These are phyloP conservation scores for Sesamia nonagrioides DNA, from an alignment of 1,140 invertebrate genomes.

Conservation along the genomic window DNA sequence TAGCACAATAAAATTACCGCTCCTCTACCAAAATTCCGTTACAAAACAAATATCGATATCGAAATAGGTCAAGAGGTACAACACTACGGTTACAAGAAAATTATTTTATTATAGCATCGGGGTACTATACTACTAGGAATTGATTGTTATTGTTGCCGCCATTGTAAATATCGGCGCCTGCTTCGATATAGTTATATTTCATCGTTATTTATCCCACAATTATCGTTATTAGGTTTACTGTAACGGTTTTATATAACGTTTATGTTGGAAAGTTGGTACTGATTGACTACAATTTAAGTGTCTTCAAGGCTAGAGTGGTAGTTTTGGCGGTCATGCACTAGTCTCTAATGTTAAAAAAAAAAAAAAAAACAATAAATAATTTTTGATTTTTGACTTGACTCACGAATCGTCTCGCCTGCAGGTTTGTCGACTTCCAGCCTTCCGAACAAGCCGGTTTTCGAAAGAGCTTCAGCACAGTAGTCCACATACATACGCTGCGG, in stretches of 20 bases:
- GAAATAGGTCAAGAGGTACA: slow-evolving; percentile 38
- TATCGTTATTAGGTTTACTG: slow-evolving; percentile 39
- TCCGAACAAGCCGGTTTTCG: too few relatives aligned
- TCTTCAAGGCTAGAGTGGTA: too few relatives aligned
- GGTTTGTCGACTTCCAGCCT: too few relatives aligned
- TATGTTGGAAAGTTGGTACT: slow-evolving; percentile 5
- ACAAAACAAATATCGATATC: slow-evolving; percentile 20
- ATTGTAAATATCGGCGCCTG: slow-evolving; percentile 50
- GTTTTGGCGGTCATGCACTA: neutral
- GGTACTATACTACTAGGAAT: slow-evolving; percentile 42
- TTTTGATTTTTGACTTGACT: too few relatives aligned
- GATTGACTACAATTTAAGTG: neutral
- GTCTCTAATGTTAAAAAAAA: too few relatives aligned
- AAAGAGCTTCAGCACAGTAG: too few relatives aligned
- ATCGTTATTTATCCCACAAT: slow-evolving; percentile 31
- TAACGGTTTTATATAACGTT: slow-evolving; percentile 34
- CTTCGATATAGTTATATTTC: slow-evolving; percentile 47
- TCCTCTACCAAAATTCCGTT: neutral
- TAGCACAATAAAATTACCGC: slow-evolving; percentile 17
- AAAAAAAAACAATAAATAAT: too few relatives aligned
- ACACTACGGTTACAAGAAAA: slow-evolving; percentile 31
- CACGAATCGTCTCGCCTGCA: too few relatives aligned
- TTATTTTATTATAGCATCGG: slow-evolving; percentile 32
- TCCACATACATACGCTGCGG: too few relatives aligned
- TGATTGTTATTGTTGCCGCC: slow-evolving; percentile 52